Evolutionary conservation across 2,888 invertebrate genomes (phyloP).

Genomic region (Caenorhabditis sp.): DNA sequence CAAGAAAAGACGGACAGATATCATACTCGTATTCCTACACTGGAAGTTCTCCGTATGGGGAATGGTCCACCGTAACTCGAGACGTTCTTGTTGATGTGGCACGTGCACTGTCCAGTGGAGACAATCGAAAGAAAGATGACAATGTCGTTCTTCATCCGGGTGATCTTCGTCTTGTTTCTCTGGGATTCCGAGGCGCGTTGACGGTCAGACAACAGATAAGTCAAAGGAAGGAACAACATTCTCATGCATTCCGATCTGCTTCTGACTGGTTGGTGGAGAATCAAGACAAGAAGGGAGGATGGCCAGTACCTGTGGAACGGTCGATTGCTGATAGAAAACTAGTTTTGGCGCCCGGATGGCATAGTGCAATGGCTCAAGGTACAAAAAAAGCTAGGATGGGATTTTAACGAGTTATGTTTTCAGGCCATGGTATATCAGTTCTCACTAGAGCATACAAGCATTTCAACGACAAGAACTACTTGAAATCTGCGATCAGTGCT

Average conservation of each 20-base stretch:
- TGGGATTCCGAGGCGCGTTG: constrained; percentile 73
- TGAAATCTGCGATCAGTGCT: constrained; percentile 91
- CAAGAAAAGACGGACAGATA: constrained; percentile 61
- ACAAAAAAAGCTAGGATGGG: not conserved
- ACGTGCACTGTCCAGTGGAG: constrained; percentile 72
- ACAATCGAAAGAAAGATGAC: constrained; percentile 58
- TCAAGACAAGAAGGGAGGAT: constrained; percentile 91
- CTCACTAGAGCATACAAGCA: constrained; percentile 91
- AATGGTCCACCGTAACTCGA: constrained; percentile 71
- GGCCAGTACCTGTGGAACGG: constrained; percentile 92
- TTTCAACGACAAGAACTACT: constrained; percentile 86
- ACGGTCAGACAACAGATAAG: constrained; percentile 86
- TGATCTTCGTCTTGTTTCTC: constrained; percentile 70
- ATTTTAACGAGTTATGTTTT: not conserved
- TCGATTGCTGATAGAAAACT: constrained; percentile 88
- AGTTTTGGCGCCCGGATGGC: constrained; percentile 92
- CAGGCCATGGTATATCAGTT: constrained; percentile 92
- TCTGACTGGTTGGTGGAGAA: constrained; percentile 93
- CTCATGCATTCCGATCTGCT: constrained; percentile 93
- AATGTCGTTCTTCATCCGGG: constrained; percentile 70
- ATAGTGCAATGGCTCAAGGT: constrained; percentile 96
- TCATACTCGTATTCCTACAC: constrained; percentile 71
- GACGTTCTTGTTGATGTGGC: constrained; percentile 77
- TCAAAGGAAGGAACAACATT: constrained; percentile 91
- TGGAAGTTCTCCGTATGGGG: constrained; percentile 25